Conservation (phyloP, 2,113 vertebrate species). For the Takifugu bimaculatus region DNA sequence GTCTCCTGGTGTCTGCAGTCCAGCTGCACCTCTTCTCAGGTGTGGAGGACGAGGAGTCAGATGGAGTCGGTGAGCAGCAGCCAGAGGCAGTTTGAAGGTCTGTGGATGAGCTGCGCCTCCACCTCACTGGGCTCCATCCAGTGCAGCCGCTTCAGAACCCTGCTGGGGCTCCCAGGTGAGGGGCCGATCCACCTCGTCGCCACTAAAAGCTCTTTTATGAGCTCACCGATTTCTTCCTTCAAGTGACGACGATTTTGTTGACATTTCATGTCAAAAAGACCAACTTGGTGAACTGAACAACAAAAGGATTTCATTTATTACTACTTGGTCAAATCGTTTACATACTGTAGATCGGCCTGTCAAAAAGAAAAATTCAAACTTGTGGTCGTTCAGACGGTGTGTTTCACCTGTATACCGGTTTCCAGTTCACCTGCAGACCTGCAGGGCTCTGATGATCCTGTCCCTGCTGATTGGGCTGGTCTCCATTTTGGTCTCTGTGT, state of each 20-base stretch:
- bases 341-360: no score
- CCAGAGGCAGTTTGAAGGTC: conserved; percentile 77
- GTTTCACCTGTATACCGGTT: not conserved
- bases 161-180: conserved; percentile 79
- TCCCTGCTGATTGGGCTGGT: conserved; percentile 79
- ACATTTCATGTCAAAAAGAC: no score
- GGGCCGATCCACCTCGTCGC: not conserved
- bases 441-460: conserved; percentile 84
- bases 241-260: no score
- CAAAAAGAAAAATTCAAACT: no score
- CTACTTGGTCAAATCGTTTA: no score
- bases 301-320: no score
- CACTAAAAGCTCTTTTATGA: no score
- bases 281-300: no score
- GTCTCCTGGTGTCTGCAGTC: conserved; percentile 72
- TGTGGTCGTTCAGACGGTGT: not conserved
- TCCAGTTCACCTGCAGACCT: conserved; percentile 79
- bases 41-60: conserved; percentile 71
- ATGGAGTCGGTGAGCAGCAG: conserved; percentile 46
- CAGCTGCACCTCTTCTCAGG: conserved; percentile 71
- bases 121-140: conserved; percentile 64
- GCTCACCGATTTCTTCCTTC: no score
- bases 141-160: conserved; percentile 75
- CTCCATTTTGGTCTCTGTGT: conserved; percentile 66
- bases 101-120: conserved; percentile 81